A percentile compares a stretch with the other conserved stretches of the same genome.
Evolutionary conservation across 2,888 invertebrate genomes (phyloP).

Genomic region (Eupithecia pulchellata): DNA sequence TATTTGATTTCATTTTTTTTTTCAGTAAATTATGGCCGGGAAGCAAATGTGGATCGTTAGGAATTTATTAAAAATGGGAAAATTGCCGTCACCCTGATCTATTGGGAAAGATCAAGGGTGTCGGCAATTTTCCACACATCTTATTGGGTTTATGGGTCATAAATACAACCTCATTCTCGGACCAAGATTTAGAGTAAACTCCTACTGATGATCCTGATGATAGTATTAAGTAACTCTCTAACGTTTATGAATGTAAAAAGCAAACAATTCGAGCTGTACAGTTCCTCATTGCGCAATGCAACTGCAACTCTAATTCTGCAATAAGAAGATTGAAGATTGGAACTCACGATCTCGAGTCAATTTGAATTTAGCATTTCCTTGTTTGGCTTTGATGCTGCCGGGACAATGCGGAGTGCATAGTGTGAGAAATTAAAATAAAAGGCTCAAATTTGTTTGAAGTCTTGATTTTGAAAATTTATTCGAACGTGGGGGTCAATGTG

Average conservation of each 20-base stretch:
- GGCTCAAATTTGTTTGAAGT: neutral
- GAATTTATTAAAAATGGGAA: too few relatives aligned
- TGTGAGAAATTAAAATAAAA: neutral
- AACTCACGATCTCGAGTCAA: slow-evolving; percentile 28
- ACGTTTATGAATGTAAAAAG: slow-evolving; percentile 9
- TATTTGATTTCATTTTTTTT: too few relatives aligned
- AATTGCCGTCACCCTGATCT: too few relatives aligned
- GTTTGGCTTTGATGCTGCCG: neutral
- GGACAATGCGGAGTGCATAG: neutral
- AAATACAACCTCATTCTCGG: neutral
- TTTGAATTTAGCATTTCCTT: neutral
- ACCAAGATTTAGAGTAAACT: neutral
- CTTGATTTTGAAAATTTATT: too few relatives aligned
- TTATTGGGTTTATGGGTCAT: neutral
- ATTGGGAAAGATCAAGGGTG: too few relatives aligned
- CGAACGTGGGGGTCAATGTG: too few relatives aligned
- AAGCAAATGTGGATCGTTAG: too few relatives aligned
- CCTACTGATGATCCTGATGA: neutral
- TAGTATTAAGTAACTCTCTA: slow-evolving; percentile 5
- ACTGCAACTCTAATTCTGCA: slow-evolving; percentile 25
- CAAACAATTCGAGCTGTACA: neutral
- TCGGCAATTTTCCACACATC: too few relatives aligned
- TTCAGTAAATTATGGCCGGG: too few relatives aligned
- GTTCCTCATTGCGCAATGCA: slow-evolving; percentile 31
- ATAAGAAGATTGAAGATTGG: slow-evolving; percentile 23